A percentile compares a stretch with the other conserved stretches of the same genome.
These are phyloP conservation scores for Brachypalpus laphriformis DNA, from an alignment of 2,888 invertebrate genomes.

Conservation along the genomic window DNA sequence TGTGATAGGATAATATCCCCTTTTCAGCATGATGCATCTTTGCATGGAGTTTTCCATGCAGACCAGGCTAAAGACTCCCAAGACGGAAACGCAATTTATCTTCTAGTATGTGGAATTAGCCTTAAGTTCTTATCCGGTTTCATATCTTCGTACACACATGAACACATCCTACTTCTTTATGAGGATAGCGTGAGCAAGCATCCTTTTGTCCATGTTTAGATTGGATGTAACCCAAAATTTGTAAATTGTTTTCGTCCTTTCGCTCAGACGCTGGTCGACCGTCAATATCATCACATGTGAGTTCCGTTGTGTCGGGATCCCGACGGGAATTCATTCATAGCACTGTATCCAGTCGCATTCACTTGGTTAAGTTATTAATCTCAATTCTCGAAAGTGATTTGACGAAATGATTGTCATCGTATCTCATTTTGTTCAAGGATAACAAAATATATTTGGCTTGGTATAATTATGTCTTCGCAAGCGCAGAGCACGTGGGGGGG, in stretches of 20 bases:
- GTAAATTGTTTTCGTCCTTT: conserved; percentile 62
- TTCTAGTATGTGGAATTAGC: conserved; percentile 67
- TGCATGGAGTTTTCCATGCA: conserved; percentile 41
- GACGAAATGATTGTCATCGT: conserved; percentile 20
- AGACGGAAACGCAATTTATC: conserved; percentile 72
- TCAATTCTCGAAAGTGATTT: conserved; percentile 41
- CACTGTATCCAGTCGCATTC: conserved; percentile 8
- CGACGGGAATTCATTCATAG: neutral
- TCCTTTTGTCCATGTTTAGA: conserved; percentile 42
- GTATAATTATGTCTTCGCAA: neutral
- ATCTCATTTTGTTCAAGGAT: conserved; percentile 33
- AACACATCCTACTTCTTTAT: conserved; percentile 13
- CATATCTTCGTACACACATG: conserved; percentile 11
- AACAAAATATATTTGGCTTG: conserved; percentile 1
- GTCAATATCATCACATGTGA: neutral
- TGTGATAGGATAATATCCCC: conserved; percentile 60
- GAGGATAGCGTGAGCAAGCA: neutral
- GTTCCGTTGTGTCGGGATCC: neutral
- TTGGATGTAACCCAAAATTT: conserved; percentile 67
- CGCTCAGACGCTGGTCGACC: neutral
- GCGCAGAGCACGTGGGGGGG: neutral
- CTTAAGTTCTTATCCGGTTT: conserved; percentile 64
- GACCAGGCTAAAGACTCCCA: conserved; percentile 59
- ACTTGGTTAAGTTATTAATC: conserved; percentile 41
- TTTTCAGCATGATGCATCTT: conserved; percentile 59